phyloP scores from a whole-genome alignment of 1,140 invertebrate species.

The Pachypeltis micranthus region DNA sequence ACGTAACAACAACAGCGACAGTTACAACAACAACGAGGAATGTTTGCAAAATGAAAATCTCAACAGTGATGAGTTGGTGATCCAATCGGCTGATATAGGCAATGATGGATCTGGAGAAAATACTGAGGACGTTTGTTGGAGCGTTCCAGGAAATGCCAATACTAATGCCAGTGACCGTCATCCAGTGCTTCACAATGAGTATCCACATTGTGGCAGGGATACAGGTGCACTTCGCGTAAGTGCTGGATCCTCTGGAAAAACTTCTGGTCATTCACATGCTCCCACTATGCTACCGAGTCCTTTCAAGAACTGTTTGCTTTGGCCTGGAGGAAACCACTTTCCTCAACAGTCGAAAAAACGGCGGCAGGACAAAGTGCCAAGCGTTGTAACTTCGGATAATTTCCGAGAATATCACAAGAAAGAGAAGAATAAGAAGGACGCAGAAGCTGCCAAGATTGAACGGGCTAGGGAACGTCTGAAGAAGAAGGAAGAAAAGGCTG shows the following conservation, averaged over 20 bases:
- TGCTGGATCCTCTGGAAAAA: constrained; percentile 6
- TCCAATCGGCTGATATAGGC: constrained; percentile 3
- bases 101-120: constrained; percentile 9
- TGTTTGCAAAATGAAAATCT: constrained; percentile 10
- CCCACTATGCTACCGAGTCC: constrained; percentile 5
- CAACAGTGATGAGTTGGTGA: constrained; percentile 8
- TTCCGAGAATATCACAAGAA: neutral
- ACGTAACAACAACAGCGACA: constrained; percentile 2
- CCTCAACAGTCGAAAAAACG: constrained; percentile 5
- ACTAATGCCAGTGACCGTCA: constrained; percentile 3
- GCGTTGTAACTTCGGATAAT: no score
- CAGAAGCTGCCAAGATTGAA: no score
- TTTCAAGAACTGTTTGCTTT: constrained; percentile 8
- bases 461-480: no score
- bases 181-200: constrained; percentile 8
- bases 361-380: neutral
- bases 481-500: no score
- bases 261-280: constrained; percentile 3
- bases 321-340: constrained; percentile 3
- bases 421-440: neutral
- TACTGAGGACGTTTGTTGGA: constrained; percentile 5
- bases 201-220: constrained; percentile 3
- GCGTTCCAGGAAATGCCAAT: constrained; percentile 7
- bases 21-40: constrained; percentile 8
- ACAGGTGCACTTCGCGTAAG: constrained; percentile 4